Percentiles rank a stretch among this genome's conserved stretches.
Evolutionary conservation across 2,797 vertebrate species (phyloP).

Genomic region (Serranus cabrilla): DNA sequence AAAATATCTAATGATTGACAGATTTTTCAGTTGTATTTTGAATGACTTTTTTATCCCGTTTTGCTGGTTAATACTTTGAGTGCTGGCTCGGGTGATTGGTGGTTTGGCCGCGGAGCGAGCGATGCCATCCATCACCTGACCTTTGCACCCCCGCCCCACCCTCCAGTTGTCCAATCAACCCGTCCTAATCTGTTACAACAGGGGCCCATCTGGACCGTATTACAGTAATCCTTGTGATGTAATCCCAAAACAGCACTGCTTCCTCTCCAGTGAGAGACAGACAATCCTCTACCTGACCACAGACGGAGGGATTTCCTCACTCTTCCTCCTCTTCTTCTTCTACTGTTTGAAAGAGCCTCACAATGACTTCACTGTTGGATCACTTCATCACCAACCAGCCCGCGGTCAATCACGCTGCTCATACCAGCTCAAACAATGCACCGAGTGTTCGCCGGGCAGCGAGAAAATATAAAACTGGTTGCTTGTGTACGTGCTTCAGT

Average conservation of each 20-base stretch:
- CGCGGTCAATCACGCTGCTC: constrained; percentile 5
- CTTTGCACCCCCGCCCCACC: constrained; percentile 43
- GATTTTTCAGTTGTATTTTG: not conserved
- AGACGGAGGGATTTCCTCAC: constrained; percentile 35
- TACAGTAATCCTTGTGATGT: constrained; percentile 84
- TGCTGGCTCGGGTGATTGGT: constrained; percentile 32
- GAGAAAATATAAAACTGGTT: not conserved
- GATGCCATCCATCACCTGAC: constrained; percentile 64
- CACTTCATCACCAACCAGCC: constrained; percentile 41
- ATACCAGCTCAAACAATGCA: constrained; percentile 22
- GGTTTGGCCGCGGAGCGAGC: constrained; percentile 19
- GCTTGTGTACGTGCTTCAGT: not conserved
- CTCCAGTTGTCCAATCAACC: constrained; percentile 77
- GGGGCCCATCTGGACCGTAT: constrained; percentile 81
- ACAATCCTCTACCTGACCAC: constrained; percentile 60
- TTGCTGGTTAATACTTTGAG: constrained; percentile 3
- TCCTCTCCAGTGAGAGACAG: constrained; percentile 48
- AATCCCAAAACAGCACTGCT: constrained; percentile 77
- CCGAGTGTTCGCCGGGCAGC: not conserved
- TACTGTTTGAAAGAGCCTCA: constrained; percentile 3
- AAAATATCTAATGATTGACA: too few species aligned
- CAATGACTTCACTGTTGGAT: constrained; percentile 31
- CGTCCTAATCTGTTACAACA: constrained; percentile 78
- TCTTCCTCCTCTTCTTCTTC: constrained; percentile 7
- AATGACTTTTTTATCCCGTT: not conserved